Evolutionary conservation across 2,888 invertebrate genomes (phyloP).

Genomic region (Diarsia dahlii): DNA sequence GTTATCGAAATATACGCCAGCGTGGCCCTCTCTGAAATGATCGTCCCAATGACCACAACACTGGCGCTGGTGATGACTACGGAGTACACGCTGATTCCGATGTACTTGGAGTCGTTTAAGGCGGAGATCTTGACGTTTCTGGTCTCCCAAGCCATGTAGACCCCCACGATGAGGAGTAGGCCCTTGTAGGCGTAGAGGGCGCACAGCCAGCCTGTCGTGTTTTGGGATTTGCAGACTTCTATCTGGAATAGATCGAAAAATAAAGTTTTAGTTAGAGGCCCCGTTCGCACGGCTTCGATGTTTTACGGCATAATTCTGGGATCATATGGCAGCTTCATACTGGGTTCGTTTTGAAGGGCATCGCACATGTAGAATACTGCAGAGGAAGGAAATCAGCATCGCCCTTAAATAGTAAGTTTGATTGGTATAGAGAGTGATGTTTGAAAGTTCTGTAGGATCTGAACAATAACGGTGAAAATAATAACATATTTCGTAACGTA

Average conservation of each 20-base stretch:
- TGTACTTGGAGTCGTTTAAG: constrained; percentile 98
- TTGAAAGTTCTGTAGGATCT: no score
- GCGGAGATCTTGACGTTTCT: constrained; percentile 97
- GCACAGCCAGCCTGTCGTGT: constrained; percentile 97
- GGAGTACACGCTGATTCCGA: constrained; percentile 97
- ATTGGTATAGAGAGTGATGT: not conserved
- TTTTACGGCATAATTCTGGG: not conserved
- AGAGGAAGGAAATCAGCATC: not conserved
- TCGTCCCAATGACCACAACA: constrained; percentile 96
- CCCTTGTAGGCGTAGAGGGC: constrained; percentile 97
- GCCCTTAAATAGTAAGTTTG: not conserved
- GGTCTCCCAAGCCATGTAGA: constrained; percentile 99
- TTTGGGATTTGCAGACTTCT: constrained; percentile 96
- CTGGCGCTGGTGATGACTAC: constrained; percentile 97
- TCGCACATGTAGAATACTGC: not conserved
- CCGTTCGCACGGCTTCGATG: not conserved
- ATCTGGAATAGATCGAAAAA: constrained; percentile 91
- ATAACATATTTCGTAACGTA: no score
- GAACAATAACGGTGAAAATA: no score
- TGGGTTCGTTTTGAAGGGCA: not conserved
- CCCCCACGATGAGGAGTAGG: constrained; percentile 96
- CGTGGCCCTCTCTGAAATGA: constrained; percentile 95
- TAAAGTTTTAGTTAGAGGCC: not conserved
- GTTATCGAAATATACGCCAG: constrained; percentile 96
- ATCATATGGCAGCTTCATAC: not conserved